phyloP scores from a whole-genome alignment of 2,113 vertebrate species.

The Malurus elegans region DNA sequence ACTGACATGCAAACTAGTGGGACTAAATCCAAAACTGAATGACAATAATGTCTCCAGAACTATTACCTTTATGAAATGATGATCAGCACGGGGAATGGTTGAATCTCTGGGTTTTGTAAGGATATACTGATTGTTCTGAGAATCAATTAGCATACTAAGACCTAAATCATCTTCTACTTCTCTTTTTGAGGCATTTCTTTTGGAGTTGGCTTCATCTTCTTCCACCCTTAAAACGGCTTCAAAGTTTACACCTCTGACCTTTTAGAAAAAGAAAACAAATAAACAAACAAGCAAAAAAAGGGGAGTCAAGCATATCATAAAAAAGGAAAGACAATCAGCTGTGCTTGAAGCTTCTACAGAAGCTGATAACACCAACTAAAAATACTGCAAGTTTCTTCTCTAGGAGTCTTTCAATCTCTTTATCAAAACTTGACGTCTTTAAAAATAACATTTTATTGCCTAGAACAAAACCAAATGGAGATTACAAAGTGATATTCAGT shows the following conservation, averaged over 20 bases:
- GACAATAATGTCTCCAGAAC: background rate
- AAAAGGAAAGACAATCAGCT: background rate
- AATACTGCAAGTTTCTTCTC: background rate
- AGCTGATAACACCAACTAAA: background rate
- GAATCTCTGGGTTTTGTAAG: constrained; percentile 94
- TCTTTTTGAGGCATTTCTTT: constrained; percentile 82
- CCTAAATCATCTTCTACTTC: constrained; percentile 86
- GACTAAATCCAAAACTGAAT: background rate
- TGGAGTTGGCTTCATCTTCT: constrained; percentile 87
- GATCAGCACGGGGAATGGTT: constrained; percentile 92
- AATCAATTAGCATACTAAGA: constrained; percentile 98
- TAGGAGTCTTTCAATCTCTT: background rate
- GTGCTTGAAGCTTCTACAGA: background rate
- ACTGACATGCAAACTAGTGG: background rate
- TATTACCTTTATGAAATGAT: constrained; percentile 92
- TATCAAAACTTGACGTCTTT: background rate
- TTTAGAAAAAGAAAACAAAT: background rate
- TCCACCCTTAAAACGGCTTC: constrained; percentile 94
- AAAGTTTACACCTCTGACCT: constrained; percentile 95
- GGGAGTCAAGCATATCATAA: background rate
- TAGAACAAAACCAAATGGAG: background rate
- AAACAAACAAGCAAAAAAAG: background rate
- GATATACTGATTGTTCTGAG: constrained; percentile 97
- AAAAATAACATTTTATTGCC: background rate
- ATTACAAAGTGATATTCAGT: background rate